phyloP scores from a whole-genome alignment of 2,888 invertebrate genomes.

The Calameuta filiformis region DNA sequence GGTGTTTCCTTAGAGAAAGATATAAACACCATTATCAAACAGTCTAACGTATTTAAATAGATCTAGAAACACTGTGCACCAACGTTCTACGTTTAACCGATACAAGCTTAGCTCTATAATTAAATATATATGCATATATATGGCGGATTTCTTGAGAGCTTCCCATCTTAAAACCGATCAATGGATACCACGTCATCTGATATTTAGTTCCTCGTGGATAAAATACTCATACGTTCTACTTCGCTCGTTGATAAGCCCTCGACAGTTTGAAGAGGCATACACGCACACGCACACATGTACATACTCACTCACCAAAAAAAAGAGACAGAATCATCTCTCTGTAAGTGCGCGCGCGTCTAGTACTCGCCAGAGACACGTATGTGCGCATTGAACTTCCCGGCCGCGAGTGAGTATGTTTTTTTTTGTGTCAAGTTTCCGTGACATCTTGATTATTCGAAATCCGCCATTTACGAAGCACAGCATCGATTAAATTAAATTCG shows the following conservation, averaged over 20 bases:
- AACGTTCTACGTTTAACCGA: not conserved
- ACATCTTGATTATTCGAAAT: not conserved
- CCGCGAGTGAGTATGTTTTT: not conserved
- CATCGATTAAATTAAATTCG: not conserved
- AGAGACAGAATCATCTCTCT: not conserved
- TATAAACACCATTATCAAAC: not conserved
- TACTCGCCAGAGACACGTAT: slow-evolving; percentile 45
- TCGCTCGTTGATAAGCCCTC: not conserved
- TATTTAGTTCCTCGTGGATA: not conserved
- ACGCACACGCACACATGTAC: not conserved
- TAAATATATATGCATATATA: not conserved
- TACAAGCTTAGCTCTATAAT: not conserved
- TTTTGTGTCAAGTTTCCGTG: not conserved
- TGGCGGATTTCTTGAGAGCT: not conserved
- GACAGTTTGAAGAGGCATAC: not conserved
- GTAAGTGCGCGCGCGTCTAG: not conserved
- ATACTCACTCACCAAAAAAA: slow-evolving; percentile 18
- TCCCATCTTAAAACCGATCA: not conserved
- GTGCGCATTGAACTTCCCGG: slow-evolving; percentile 64
- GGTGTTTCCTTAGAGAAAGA: not conserved
- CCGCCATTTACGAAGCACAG: not conserved
- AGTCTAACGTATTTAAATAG: not conserved
- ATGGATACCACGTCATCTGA: not conserved
- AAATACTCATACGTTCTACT: not conserved
- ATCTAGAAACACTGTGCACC: not conserved